Percentiles rank a stretch among this genome's conserved stretches.
Conservation (phyloP, 2,113 vertebrate species). For the Struthio camelus region DNA sequence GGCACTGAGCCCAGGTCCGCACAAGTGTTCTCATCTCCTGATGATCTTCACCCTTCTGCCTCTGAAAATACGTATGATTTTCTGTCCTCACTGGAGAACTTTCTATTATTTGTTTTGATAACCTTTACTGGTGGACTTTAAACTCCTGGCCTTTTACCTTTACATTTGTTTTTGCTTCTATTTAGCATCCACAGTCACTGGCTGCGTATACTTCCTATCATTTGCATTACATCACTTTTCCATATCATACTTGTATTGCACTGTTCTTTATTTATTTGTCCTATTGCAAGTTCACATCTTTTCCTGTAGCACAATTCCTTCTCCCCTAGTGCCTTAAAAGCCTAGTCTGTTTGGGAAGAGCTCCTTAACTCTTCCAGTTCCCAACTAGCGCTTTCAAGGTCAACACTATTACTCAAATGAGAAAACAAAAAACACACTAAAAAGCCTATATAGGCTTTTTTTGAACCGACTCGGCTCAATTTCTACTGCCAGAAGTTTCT, state of each 20-base stretch:
- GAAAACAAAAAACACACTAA: not conserved
- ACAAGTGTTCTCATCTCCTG: not conserved
- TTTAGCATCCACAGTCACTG: not conserved
- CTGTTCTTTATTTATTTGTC: not conserved
- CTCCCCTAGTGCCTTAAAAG: fast-evolving
- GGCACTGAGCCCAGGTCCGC: fast-evolving
- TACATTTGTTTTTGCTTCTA: not conserved
- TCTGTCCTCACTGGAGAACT: not conserved
- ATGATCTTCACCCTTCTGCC: not conserved
- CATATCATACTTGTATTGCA: not conserved
- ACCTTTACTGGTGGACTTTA: not conserved
- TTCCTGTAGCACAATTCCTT: not conserved
- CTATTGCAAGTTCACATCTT: not conserved
- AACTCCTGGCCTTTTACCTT: not conserved
- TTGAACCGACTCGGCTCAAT: not conserved
- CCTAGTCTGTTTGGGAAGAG: not conserved
- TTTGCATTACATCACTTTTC: not conserved
- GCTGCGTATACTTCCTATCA: not conserved
- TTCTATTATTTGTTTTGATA: not conserved
- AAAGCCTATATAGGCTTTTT: not conserved
- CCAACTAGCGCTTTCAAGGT: not conserved
- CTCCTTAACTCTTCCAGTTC: not conserved
- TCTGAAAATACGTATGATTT: not conserved
- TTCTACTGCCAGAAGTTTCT: not conserved
- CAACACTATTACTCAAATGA: not conserved